Conservation (phyloP, 2,888 invertebrate species). For the Aleiodes leptofemur region DNA sequence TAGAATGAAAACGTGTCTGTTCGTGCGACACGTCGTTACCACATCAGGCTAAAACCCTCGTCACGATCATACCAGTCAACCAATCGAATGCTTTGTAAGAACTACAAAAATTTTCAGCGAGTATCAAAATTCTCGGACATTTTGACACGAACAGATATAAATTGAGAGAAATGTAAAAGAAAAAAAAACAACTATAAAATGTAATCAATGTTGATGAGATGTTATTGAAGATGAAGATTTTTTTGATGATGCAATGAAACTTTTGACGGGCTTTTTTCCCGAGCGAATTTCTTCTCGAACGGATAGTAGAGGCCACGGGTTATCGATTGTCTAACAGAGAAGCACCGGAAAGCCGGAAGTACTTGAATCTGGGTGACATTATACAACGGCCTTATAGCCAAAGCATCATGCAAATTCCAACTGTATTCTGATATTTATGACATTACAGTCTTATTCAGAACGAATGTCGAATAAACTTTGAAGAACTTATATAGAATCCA, state of each 20-base stretch:
- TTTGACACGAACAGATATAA: no score
- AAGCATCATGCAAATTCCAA: constrained; percentile 46
- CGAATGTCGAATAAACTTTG: constrained; percentile 12
- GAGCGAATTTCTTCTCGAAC: no score
- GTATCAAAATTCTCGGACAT: neutral
- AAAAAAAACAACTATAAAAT: constrained; percentile 4
- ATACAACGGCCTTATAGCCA: constrained; percentile 50
- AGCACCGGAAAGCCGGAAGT: constrained; percentile 53
- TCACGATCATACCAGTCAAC: constrained; percentile 19
- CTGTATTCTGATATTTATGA: constrained; percentile 45
- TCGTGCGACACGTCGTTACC: constrained; percentile 25
- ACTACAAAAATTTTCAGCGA: neutral
- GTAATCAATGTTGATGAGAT: neutral
- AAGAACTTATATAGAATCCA: constrained; percentile 4
- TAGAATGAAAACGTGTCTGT: constrained; percentile 38
- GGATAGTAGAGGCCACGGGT: constrained; percentile 38
- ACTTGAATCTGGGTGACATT: constrained; percentile 49
- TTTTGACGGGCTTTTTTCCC: neutral
- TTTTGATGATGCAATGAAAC: neutral
- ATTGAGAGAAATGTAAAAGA: neutral
- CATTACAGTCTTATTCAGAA: constrained; percentile 21
- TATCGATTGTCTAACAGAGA: constrained; percentile 51
- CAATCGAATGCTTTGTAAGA: constrained; percentile 6
- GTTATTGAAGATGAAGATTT: neutral
- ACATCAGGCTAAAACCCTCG: constrained; percentile 19